Conservation (phyloP, 2,888 invertebrate genomes). For the Chalcosyrphus nemorum region DNA sequence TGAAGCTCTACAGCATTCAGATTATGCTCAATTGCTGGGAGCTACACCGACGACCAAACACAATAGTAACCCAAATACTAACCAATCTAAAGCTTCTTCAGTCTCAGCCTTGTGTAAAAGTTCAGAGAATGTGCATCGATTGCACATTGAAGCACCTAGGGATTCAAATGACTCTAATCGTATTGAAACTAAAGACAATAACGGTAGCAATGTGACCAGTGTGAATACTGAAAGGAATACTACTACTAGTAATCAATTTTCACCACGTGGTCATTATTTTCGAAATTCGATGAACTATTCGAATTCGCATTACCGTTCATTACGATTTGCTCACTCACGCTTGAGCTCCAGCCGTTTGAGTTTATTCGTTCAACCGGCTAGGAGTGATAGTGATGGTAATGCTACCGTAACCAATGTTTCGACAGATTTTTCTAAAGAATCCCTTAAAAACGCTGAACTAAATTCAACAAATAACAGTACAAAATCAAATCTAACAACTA, state of each 20-base stretch:
- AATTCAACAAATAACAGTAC: constrained; percentile 64
- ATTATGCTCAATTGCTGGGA: constrained; percentile 71
- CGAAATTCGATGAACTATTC: constrained; percentile 80
- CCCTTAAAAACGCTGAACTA: constrained; percentile 51
- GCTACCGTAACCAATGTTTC: constrained; percentile 20
- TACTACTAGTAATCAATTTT: constrained; percentile 60
- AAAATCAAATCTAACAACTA: constrained; percentile 51
- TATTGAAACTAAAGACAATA: neutral
- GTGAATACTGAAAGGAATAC: neutral
- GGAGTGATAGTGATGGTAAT: constrained; percentile 30
- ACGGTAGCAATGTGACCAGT: neutral
- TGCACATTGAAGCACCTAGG: constrained; percentile 47
- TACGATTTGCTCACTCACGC: constrained; percentile 80
- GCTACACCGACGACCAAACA: constrained; percentile 30
- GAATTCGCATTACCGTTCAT: constrained; percentile 81
- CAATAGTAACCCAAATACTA: constrained; percentile 54
- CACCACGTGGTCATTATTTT: constrained; percentile 78
- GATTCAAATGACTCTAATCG: constrained; percentile 14
- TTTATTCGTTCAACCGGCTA: constrained; percentile 78
- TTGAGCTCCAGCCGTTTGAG: constrained; percentile 80
- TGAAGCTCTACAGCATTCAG: constrained; percentile 74
- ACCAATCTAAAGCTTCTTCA: constrained; percentile 22
- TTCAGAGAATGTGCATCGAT: constrained; percentile 48
- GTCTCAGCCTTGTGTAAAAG: constrained; percentile 8
- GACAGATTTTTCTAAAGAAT: constrained; percentile 52